phyloP scores from a whole-genome alignment of 2,113 vertebrate genomes.

The Chloropsis hardwickii region DNA sequence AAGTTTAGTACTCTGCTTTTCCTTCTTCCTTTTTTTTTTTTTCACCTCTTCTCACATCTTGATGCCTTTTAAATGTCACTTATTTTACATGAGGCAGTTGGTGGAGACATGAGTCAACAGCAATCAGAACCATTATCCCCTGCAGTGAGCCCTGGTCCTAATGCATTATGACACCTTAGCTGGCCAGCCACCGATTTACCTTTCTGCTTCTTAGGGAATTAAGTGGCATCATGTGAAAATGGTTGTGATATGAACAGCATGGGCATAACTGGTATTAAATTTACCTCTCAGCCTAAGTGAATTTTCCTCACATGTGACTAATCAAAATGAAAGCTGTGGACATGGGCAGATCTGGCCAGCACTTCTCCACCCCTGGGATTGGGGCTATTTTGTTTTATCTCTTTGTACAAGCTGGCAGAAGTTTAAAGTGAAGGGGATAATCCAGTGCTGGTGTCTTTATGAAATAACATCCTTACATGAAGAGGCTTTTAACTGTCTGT shows the following conservation, averaged over 20 bases:
- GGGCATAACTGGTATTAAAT: conserved; percentile 92
- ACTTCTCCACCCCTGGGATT: conserved; percentile 83
- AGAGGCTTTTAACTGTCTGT: conserved; percentile 89
- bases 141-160: conserved; percentile 84
- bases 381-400: conserved; percentile 90
- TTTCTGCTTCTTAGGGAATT: conserved; percentile 92
- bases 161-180: conserved; percentile 88
- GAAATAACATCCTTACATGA: conserved; percentile 88
- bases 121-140: conserved; percentile 94
- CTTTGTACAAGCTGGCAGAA: conserved; percentile 87
- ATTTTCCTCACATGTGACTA: conserved; percentile 92
- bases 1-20: conserved; percentile 73
- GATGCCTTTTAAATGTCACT: conserved; percentile 93
- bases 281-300: conserved; percentile 91
- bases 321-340: conserved; percentile 95
- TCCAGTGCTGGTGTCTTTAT: conserved; percentile 85
- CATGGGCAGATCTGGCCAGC: conserved; percentile 84
- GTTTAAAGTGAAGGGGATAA: conserved; percentile 88
- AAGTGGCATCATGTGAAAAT: conserved; percentile 95
- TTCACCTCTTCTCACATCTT: conserved; percentile 85
- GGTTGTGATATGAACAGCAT: conserved; percentile 97
- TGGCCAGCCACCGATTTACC: conserved; percentile 85
- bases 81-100: conserved; percentile 93
- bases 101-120: conserved; percentile 86
- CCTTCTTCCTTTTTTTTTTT: conserved; percentile 49